Conservation (phyloP, 2,888 invertebrate genomes). For the Sphaerophoria rueppellii region DNA sequence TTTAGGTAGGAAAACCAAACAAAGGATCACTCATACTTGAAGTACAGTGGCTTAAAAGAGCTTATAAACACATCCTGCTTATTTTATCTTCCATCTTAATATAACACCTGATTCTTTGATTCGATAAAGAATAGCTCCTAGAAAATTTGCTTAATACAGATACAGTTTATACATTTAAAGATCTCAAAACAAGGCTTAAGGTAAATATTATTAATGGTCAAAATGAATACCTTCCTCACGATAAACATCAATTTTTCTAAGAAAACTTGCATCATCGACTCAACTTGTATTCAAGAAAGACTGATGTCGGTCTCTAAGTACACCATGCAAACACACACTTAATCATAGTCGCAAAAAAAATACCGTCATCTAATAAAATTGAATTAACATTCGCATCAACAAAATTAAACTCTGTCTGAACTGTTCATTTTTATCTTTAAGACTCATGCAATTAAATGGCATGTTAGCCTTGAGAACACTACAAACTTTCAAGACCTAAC, state of each 20-base stretch:
- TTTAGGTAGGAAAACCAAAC: no score
- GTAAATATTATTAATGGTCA: neutral
- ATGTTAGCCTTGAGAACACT: constrained; percentile 23
- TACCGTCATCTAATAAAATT: neutral
- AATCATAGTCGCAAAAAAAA: neutral
- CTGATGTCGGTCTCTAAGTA: neutral
- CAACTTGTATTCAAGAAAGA: neutral
- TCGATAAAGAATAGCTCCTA: no score
- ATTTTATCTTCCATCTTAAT: no score
- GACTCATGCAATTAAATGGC: constrained; percentile 3
- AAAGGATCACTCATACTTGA: no score
- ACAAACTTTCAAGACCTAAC: constrained; percentile 7
- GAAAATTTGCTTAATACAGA: no score
- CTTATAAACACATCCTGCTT: no score
- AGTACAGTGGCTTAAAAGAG: no score
- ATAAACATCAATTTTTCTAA: neutral
- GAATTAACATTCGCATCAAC: constrained; percentile 18
- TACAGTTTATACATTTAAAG: no score
- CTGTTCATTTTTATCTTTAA: neutral
- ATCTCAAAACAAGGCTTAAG: no score
- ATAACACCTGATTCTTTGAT: no score
- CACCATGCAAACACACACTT: neutral
- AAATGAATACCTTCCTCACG: neutral
- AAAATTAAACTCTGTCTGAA: neutral
- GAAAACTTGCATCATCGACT: constrained; percentile 4